phyloP scores from a whole-genome alignment of 2,888 invertebrate species.

The Phortica okadai region DNA sequence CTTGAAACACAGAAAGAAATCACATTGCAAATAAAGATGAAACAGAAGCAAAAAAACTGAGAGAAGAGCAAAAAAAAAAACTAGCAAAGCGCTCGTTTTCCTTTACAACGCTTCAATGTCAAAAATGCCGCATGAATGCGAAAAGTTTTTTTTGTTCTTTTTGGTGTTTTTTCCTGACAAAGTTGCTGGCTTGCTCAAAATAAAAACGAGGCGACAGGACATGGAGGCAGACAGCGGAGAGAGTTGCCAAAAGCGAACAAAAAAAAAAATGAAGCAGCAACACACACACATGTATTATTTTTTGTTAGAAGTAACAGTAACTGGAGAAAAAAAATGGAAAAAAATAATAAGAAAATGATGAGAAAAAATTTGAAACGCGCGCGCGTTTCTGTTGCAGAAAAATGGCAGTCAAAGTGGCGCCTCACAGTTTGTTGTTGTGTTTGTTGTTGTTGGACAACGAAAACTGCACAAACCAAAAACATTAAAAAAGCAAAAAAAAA shows the following conservation, averaged over 20 bases:
- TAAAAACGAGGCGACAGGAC: background rate
- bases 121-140: conserved; percentile 39
- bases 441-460: background rate
- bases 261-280: background rate
- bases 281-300: background rate
- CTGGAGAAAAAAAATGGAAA: background rate
- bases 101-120: conserved; percentile 33
- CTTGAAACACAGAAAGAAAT: background rate
- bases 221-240: background rate
- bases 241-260: background rate
- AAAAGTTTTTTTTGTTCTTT: conserved; percentile 15
- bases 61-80: conserved; percentile 15
- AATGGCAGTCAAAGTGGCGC: conserved; percentile 8
- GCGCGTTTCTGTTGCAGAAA: background rate
- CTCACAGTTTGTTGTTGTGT: background rate
- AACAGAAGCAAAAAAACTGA: background rate
- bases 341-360: conserved; percentile 3
- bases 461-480: conserved; percentile 2
- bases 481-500: background rate
- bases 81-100: background rate
- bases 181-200: background rate
- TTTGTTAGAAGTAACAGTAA: background rate
- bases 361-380: background rate
- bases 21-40: background rate
- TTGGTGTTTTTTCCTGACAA: background rate